phyloP scores from a whole-genome alignment of 2,113 vertebrate species.

The Campylorhamphus procurvoides region DNA sequence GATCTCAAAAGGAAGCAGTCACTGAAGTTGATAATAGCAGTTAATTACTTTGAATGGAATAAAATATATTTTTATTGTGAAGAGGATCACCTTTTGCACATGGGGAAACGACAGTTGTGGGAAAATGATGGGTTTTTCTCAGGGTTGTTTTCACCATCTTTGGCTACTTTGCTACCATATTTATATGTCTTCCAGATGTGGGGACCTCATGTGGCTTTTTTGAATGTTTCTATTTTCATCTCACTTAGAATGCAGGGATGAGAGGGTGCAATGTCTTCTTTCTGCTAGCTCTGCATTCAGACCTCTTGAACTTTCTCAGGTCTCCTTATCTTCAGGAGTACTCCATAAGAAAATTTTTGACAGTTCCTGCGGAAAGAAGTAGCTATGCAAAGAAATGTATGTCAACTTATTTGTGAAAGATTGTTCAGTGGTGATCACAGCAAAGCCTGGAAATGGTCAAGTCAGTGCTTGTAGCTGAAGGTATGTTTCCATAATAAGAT shows the following conservation, averaged over 20 bases:
- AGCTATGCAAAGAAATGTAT: background rate
- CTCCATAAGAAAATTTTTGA: background rate
- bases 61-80: background rate
- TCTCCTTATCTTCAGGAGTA: background rate
- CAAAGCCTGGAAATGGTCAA: background rate
- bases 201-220: accelerated
- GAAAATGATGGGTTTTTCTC: background rate
- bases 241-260: accelerated
- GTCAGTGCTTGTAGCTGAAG: background rate
- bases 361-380: background rate
- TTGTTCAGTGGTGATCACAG: background rate
- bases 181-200: background rate
- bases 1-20: background rate
- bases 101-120: background rate
- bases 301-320: background rate
- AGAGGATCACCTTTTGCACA: background rate
- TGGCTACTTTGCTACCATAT: background rate
- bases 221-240: background rate
- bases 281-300: background rate
- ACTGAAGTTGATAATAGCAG: background rate
- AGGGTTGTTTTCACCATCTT: background rate
- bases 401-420: background rate
- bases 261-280: background rate
- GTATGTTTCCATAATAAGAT: conserved; percentile 20
- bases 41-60: background rate